phyloP scores from a whole-genome alignment of 2,888 invertebrate genomes.

The Epinotia nisella region DNA sequence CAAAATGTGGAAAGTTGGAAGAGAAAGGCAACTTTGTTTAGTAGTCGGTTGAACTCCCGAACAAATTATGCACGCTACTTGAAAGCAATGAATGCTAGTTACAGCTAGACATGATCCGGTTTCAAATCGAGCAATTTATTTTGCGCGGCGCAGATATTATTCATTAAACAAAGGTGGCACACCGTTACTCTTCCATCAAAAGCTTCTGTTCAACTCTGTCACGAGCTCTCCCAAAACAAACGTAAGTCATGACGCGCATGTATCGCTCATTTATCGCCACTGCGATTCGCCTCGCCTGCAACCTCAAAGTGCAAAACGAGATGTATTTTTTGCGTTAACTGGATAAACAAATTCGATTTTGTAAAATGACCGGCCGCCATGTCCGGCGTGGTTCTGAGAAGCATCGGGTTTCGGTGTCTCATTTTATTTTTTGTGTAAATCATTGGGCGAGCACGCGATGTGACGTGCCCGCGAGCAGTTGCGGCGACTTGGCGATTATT shows the following conservation, averaged over 20 bases:
- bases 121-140: slow-evolving; percentile 32
- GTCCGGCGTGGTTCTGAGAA: slow-evolving; percentile 56
- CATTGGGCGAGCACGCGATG: slow-evolving; percentile 66
- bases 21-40: slow-evolving; percentile 43
- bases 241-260: slow-evolving; percentile 29
- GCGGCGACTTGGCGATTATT: slow-evolving; percentile 66
- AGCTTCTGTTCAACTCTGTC: slow-evolving; percentile 31
- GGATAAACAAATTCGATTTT: slow-evolving; percentile 50
- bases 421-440: slow-evolving; percentile 59
- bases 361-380: slow-evolving; percentile 46
- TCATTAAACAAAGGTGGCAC: slow-evolving; percentile 25
- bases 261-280: slow-evolving; percentile 32
- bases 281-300: slow-evolving; percentile 24
- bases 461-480: slow-evolving; percentile 66
- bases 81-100: slow-evolving; percentile 26
- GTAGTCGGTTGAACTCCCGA: slow-evolving; percentile 27
- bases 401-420: slow-evolving; percentile 60
- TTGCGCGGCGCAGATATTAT: slow-evolving; percentile 6
- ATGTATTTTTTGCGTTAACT: slow-evolving; percentile 43
- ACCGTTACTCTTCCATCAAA: slow-evolving; percentile 25
- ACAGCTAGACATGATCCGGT: slow-evolving; percentile 31
- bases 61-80: slow-evolving; percentile 38
- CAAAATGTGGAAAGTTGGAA: slow-evolving; percentile 41
- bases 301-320: slow-evolving; percentile 15
- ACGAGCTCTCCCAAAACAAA: slow-evolving; percentile 33